Conservation (phyloP, 2,113 vertebrate species). For the Paramisgurnus dabryanus region DNA sequence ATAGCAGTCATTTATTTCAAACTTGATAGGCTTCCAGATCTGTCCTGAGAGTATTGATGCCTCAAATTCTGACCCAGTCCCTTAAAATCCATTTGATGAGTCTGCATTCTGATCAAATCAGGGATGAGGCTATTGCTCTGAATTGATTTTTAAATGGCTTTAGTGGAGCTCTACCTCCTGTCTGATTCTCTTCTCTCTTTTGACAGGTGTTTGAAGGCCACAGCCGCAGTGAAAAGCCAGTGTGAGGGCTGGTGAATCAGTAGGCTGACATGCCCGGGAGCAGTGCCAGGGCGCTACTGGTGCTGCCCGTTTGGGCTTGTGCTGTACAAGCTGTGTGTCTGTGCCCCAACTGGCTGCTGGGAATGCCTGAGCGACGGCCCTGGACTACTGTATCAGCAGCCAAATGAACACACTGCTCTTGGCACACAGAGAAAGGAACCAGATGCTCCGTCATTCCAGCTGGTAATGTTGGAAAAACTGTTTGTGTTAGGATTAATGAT, state of each 20-base stretch:
- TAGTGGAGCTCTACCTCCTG: slow-evolving; percentile 17
- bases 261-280: slow-evolving; percentile 72
- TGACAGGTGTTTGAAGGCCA: slow-evolving; percentile 43
- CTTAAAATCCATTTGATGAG: not conserved
- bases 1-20: not conserved
- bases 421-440: slow-evolving; percentile 60
- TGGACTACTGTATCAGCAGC: slow-evolving; percentile 69
- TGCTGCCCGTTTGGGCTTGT: slow-evolving; percentile 63
- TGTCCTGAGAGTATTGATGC: not conserved
- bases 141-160: slow-evolving; percentile 21
- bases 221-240: slow-evolving; percentile 43
- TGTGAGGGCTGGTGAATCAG: slow-evolving; percentile 46
- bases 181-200: slow-evolving; percentile 20
- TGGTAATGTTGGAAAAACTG: slow-evolving; percentile 37
- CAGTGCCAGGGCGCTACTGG: slow-evolving; percentile 67
- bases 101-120: not conserved
- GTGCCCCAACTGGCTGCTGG: slow-evolving; percentile 72
- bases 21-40: not conserved
- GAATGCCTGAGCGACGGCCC: slow-evolving; percentile 63
- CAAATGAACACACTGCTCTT: slow-evolving; percentile 57
- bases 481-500: slow-evolving; percentile 39
- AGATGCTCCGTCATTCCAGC: slow-evolving; percentile 60
- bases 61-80: not conserved
- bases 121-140: slow-evolving; percentile 6
- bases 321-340: slow-evolving; percentile 71